Conservation (phyloP, 2,888 invertebrate genomes). For the Alloscopus bannaensis region DNA sequence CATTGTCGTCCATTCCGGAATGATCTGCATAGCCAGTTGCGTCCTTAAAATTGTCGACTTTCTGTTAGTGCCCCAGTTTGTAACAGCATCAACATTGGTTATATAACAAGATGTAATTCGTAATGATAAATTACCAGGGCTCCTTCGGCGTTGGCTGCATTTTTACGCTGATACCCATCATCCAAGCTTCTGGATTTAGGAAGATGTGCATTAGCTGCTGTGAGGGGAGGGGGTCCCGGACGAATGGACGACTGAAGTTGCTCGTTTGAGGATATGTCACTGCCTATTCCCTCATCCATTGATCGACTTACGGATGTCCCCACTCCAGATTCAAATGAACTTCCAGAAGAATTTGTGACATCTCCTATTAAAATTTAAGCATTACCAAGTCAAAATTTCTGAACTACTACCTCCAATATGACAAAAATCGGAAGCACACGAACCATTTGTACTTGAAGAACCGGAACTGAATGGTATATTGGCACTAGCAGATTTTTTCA, state of each 20-base stretch:
- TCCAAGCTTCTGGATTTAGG: conserved; percentile 73
- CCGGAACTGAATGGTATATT: conserved; percentile 63
- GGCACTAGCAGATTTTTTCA: conserved; percentile 72
- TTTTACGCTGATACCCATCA: conserved; percentile 60
- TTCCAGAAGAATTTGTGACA: conserved; percentile 56
- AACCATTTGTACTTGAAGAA: conserved; percentile 73
- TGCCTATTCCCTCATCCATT: conserved; percentile 69
- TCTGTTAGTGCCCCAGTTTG: background rate
- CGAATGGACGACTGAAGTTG: conserved; percentile 55
- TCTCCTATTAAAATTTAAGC: conserved; percentile 37
- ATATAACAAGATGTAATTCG: conserved; percentile 6
- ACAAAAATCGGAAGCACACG: background rate
- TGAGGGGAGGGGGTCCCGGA: conserved; percentile 70
- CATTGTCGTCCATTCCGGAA: conserved; percentile 51
- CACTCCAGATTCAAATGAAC: conserved; percentile 72
- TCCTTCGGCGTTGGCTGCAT: conserved; percentile 50
- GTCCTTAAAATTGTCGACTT: background rate
- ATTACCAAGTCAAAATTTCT: background rate
- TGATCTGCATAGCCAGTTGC: conserved; percentile 46
- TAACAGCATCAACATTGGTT: too few species aligned
- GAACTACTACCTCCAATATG: background rate
- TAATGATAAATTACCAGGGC: conserved; percentile 41
- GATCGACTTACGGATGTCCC: conserved; percentile 73
- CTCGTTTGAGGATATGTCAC: conserved; percentile 62
- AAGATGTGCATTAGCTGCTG: conserved; percentile 63